Percentiles rank a stretch among this genome's conserved stretches.
These are phyloP conservation scores for Cephus cinctus DNA, from an alignment of 1,140 invertebrate species.

Conservation along the genomic window DNA sequence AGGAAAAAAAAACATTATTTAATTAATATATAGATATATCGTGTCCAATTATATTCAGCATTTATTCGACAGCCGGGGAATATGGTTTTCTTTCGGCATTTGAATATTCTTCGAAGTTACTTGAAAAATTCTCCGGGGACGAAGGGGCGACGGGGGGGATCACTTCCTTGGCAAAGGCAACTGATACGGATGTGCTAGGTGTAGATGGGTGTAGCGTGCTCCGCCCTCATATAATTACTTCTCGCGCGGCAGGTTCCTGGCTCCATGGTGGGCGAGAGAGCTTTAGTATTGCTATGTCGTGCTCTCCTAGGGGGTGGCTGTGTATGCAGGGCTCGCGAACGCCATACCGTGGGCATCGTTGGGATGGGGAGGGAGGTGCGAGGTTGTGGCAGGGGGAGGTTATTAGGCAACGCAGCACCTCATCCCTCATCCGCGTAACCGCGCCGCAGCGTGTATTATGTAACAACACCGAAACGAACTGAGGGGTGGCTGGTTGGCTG, in stretches of 20 bases:
- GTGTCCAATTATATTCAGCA: too few relatives aligned
- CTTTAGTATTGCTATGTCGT: slow-evolving; percentile 7
- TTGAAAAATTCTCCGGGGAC: too few relatives aligned
- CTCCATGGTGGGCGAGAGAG: slow-evolving; percentile 15
- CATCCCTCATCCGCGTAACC: slow-evolving; percentile 53
- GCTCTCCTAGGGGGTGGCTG: slow-evolving; percentile 5
- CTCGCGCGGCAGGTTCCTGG: slow-evolving; percentile 12
- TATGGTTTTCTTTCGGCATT: too few relatives aligned
- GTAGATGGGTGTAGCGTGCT: slow-evolving; percentile 35
- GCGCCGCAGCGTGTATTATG: slow-evolving; percentile 55
- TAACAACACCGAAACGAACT: slow-evolving; percentile 56
- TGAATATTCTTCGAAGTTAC: too few relatives aligned
- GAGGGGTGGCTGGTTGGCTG: slow-evolving; percentile 23
- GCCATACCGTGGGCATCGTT: neutral
- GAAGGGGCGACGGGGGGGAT: too few relatives aligned
- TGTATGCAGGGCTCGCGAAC: neutral
- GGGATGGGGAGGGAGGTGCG: neutral
- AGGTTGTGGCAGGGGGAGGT: slow-evolving; percentile 39
- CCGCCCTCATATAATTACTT: slow-evolving; percentile 46
- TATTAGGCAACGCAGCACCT: slow-evolving; percentile 55
- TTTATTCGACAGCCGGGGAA: too few relatives aligned
- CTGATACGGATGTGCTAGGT: slow-evolving; percentile 25
- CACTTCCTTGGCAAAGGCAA: slow-evolving; percentile 20
- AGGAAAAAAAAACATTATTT: too few relatives aligned
- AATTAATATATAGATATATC: too few relatives aligned